Conservation (phyloP, 2,888 invertebrate species). For the Drosophila longiperda region DNA sequence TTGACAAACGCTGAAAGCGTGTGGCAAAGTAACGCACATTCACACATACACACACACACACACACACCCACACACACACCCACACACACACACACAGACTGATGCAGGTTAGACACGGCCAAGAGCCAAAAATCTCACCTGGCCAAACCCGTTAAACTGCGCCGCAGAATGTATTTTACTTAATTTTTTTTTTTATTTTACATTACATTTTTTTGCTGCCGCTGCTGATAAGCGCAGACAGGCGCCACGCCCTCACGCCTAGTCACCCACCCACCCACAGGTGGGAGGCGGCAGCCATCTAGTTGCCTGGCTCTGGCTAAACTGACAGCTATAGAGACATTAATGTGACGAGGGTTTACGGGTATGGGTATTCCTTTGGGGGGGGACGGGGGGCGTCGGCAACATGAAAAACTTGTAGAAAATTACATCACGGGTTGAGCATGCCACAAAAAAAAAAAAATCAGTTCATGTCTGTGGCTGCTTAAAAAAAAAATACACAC, state of each 20-base stretch:
- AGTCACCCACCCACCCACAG: conserved; percentile 11
- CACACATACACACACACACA: conserved; percentile 32
- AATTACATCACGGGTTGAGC: conserved; percentile 62
- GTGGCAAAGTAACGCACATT: conserved; percentile 63
- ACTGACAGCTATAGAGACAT: conserved; percentile 80
- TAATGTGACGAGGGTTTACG: conserved; percentile 77
- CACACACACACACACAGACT: conserved; percentile 9
- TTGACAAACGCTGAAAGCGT: conserved; percentile 58
- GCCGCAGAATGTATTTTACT: conserved; percentile 65
- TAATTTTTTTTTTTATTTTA: not conserved
- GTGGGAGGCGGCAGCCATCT: conserved; percentile 9
- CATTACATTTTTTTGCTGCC: conserved; percentile 5
- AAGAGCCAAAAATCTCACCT: conserved; percentile 36
- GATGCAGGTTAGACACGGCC: not conserved
- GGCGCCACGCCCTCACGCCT: conserved; percentile 42
- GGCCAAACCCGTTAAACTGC: conserved; percentile 71
- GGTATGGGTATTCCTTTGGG: conserved; percentile 1
- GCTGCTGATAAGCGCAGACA: conserved; percentile 67
- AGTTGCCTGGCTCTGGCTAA: conserved; percentile 56
- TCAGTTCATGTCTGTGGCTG: conserved; percentile 64
- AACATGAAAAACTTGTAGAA: conserved; percentile 59
- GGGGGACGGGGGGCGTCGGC: conserved; percentile 22
- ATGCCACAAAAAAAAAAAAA: conserved; percentile 32
- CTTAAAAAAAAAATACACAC: conserved; percentile 1
- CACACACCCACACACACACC: conserved; percentile 23